Percentiles rank a stretch among this genome's conserved stretches.
Evolutionary conservation across 2,797 vertebrate genomes (phyloP).

Genomic region (Gallinago stenura): DNA sequence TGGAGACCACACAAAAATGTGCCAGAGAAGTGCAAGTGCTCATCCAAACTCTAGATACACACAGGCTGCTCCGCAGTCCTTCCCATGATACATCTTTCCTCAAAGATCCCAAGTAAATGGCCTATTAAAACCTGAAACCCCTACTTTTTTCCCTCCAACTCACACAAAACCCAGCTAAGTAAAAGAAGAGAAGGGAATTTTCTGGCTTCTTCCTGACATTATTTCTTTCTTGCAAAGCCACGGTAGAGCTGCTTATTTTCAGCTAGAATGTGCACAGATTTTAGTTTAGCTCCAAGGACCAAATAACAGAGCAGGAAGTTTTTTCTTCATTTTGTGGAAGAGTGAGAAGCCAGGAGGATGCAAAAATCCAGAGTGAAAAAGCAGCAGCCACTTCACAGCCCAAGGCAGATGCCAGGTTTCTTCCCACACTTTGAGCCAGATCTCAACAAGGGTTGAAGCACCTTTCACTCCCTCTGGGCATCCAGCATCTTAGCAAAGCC

Average conservation of each 20-base stretch:
- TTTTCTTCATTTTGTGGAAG: background rate
- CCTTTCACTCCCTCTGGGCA: background rate
- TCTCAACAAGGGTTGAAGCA: background rate
- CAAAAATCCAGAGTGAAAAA: background rate
- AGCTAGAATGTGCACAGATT: background rate
- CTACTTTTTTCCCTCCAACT: background rate
- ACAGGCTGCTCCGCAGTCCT: background rate
- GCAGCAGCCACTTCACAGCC: background rate
- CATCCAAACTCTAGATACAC: background rate
- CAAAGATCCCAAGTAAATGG: background rate
- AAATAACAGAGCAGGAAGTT: background rate
- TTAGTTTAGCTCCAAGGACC: background rate
- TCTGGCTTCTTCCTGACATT: background rate
- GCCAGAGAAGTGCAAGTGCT: background rate
- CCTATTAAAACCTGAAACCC: background rate
- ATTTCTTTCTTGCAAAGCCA: background rate
- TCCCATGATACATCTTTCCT: background rate
- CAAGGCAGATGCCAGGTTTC: background rate
- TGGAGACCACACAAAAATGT: background rate
- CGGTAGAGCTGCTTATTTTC: background rate
- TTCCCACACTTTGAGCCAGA: background rate
- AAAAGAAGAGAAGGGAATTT: background rate
- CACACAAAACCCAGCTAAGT: background rate
- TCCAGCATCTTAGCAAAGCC: background rate
- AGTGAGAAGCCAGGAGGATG: background rate